phyloP scores from a whole-genome alignment of 2,113 vertebrate species.

The Oreotragus oreotragus region DNA sequence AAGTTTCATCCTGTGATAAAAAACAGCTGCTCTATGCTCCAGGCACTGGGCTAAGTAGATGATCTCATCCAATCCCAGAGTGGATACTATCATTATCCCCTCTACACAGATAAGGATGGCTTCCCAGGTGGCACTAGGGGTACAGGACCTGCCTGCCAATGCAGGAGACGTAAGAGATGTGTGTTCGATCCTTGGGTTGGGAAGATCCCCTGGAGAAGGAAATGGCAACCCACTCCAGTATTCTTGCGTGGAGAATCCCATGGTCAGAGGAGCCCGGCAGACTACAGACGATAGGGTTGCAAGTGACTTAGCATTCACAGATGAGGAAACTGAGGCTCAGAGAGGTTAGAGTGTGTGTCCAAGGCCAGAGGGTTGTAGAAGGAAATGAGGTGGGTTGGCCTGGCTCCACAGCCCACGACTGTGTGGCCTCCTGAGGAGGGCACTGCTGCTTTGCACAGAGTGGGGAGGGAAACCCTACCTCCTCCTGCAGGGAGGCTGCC shows the following conservation, averaged over 20 bases:
- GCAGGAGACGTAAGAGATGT: neutral
- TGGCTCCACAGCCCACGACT: fast-evolving
- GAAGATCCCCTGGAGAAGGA: neutral
- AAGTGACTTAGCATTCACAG: neutral
- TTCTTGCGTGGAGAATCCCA: neutral
- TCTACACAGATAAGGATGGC: neutral
- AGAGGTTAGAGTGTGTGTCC: neutral
- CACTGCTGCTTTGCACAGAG: neutral
- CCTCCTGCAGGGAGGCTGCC: neutral
- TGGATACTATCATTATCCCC: neutral
- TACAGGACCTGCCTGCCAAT: neutral
- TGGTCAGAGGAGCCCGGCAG: neutral
- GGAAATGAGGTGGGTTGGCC: neutral
- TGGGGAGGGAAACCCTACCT: neutral
- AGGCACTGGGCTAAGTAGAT: neutral
- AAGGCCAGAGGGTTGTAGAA: neutral
- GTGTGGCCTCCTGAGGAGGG: neutral
- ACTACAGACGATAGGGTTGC: neutral
- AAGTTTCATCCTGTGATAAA: neutral
- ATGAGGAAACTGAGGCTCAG: neutral
- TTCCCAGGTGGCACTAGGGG: neutral
- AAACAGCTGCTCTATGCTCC: neutral
- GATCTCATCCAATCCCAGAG: neutral
- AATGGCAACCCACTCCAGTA: neutral
- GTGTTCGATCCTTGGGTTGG: neutral